phyloP scores from a whole-genome alignment of 2,797 vertebrate genomes.

The Lagocephalus sceleratus region DNA sequence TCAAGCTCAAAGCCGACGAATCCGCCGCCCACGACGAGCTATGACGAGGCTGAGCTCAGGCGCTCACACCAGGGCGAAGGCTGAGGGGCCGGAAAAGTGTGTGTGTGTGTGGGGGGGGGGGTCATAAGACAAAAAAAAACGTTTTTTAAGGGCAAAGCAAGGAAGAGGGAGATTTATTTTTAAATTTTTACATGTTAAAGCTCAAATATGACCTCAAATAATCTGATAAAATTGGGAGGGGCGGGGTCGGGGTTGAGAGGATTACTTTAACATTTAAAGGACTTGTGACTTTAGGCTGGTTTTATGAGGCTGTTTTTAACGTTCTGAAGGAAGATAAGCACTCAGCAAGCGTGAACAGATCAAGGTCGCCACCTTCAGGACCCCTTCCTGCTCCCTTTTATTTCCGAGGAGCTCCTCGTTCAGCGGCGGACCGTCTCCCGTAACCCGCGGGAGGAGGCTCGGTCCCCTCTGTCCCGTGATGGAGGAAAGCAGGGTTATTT shows the following conservation, averaged over 20 bases:
- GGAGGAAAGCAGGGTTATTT: slow-evolving; percentile 2
- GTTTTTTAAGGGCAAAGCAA: slow-evolving; percentile 1
- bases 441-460: no score
- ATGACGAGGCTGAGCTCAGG: slow-evolving; percentile 67
- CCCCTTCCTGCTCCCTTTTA: slow-evolving; percentile 18
- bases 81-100: slow-evolving; percentile 19
- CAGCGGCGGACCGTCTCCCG: slow-evolving; percentile 3
- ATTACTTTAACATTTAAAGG: not conserved
- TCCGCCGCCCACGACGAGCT: slow-evolving; percentile 86
- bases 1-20: slow-evolving; percentile 95
- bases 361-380: slow-evolving; percentile 16
- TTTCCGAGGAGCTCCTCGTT: not conserved
- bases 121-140: slow-evolving; percentile 6
- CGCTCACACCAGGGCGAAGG: slow-evolving; percentile 13
- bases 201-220: no score
- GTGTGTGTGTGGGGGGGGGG: slow-evolving; percentile 26
- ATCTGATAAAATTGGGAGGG: no score
- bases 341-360: slow-evolving; percentile 36
- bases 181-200: slow-evolving; percentile 13
- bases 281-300: slow-evolving; percentile 24
- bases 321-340: slow-evolving; percentile 48
- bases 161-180: slow-evolving; percentile 13
- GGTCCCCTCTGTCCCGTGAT: slow-evolving; percentile 1
- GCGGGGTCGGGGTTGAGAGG: slow-evolving; percentile 2
- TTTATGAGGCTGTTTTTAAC: slow-evolving; percentile 24